Evolutionary conservation across 2,113 vertebrate species (phyloP).

Genomic region (Eulemur macaco): DNA sequence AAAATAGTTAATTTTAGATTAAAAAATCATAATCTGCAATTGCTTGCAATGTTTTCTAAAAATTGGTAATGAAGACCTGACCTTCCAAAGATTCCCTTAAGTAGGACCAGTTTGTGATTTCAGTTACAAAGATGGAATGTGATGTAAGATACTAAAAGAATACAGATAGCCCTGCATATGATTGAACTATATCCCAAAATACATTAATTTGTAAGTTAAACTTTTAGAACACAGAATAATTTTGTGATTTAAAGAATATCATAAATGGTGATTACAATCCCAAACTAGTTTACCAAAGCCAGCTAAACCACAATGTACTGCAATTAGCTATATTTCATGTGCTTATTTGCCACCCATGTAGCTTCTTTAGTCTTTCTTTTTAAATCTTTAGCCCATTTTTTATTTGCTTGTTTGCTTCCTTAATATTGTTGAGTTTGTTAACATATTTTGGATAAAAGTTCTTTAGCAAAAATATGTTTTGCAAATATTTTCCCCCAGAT

Average conservation of each 20-base stretch:
- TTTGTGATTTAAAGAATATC: not conserved
- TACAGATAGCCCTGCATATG: not conserved
- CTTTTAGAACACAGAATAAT: not conserved
- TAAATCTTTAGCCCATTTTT: not conserved
- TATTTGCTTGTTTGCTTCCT: not conserved
- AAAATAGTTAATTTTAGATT: conserved; percentile 5
- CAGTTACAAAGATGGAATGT: not conserved
- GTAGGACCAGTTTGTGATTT: not conserved
- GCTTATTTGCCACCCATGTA: not conserved
- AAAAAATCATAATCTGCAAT: not conserved
- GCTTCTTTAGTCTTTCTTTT: not conserved
- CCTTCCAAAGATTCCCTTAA: not conserved
- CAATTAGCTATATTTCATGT: not conserved
- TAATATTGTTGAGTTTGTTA: not conserved
- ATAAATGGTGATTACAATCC: not conserved
- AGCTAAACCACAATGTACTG: accelerated
- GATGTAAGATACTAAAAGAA: not conserved
- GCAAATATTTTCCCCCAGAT: not conserved
- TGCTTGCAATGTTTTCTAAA: not conserved
- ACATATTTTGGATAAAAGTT: not conserved
- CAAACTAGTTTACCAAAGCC: not conserved
- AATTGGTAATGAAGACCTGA: not conserved
- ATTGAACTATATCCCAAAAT: not conserved
- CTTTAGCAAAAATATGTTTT: not conserved
- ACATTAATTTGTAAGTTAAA: not conserved